These are phyloP conservation scores for Myripristis jacobus DNA, from an alignment of 2,797 vertebrate species.

Conservation along the genomic window DNA sequence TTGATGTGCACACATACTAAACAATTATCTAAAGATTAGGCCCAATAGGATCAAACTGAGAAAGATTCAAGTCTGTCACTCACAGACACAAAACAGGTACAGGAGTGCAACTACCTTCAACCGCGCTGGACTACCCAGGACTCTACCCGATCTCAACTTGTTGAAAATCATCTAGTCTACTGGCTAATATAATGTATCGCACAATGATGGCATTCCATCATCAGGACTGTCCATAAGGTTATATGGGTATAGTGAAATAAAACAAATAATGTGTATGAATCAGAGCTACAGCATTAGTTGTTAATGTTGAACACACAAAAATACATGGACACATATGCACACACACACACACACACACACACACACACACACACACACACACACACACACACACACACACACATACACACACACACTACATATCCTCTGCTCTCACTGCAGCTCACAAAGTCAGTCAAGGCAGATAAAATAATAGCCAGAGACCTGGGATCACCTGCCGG, in stretches of 20 bases:
- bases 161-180: no score
- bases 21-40: no score
- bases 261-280: slow-evolving; percentile 17
- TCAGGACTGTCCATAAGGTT: background rate
- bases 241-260: slow-evolving; percentile 22
- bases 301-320: slow-evolving; percentile 5
- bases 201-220: background rate
- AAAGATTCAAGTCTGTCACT: no score
- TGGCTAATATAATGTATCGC: background rate
- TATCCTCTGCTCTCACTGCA: slow-evolving; percentile 43
- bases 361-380: no score
- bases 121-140: no score
- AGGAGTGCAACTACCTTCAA: no score
- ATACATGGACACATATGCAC: slow-evolving; percentile 28
- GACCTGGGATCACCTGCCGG: slow-evolving; percentile 68
- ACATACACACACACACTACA: background rate
- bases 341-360: background rate
- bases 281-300: background rate
- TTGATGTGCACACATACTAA: no score
- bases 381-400: no score
- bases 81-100: no score
- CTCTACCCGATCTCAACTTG: no score
- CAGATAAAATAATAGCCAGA: slow-evolving; percentile 66
- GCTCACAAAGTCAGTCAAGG: slow-evolving; percentile 59
- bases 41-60: no score